Conservation (phyloP, 2,113 vertebrate genomes). For the Pituophis catenifer region DNA sequence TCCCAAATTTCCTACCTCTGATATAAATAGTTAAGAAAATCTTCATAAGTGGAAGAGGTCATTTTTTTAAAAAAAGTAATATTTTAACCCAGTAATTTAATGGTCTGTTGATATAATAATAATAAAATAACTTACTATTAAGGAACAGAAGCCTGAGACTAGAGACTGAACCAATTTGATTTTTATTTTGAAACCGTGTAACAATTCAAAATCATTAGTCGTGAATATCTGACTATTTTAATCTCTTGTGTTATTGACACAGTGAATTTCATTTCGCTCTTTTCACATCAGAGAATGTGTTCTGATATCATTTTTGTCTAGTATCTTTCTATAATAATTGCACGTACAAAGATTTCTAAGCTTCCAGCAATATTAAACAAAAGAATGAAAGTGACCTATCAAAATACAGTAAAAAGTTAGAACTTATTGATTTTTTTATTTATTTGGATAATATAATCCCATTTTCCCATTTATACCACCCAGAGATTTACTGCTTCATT, state of each 20-base stretch:
- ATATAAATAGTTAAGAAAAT: neutral
- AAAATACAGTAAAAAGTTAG: neutral
- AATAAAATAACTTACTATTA: neutral
- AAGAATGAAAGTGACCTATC: neutral
- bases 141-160: neutral
- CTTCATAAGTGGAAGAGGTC: neutral
- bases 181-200: neutral
- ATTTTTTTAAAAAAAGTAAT: neutral
- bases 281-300: neutral
- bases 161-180: neutral
- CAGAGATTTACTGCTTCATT: neutral
- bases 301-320: neutral
- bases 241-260: neutral
- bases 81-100: neutral
- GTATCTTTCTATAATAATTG: neutral
- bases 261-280: neutral
- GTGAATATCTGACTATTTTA: neutral
- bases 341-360: neutral
- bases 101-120: neutral
- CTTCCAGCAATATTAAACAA: neutral
- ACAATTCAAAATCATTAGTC: neutral
- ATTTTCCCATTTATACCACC: neutral
- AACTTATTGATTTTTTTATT: neutral
- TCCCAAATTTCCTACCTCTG: neutral
- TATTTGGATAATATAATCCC: neutral